Base-by-base conservation (phyloP, 2,113 vertebrate genomes). In the Brachypodius melanocephalos region DNA sequence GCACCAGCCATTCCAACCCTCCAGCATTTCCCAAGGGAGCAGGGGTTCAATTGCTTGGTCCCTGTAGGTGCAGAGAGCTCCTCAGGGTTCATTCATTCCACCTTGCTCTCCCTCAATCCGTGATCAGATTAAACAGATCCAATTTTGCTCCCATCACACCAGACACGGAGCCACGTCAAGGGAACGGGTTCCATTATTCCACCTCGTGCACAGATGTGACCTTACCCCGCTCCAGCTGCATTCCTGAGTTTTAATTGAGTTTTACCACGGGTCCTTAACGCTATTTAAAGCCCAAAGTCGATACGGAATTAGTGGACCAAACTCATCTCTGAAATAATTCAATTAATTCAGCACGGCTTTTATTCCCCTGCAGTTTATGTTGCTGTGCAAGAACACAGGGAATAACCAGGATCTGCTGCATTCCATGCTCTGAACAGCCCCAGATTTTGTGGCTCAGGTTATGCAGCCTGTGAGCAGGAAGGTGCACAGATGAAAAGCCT, bases 281-380 rank as follows among this genome's bases (percentile, higher is more conserved):
- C 76, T 94, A 96, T 94, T 90, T 86, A 96, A 97, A 94, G 85
- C 65, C 85, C 76, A 29, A 40, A 76, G 82, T 93, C 76, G 4
- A 96, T 93, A 90, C 0, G 46, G 90, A 93, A 93, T 94, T 90
- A 94, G 85, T 48, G 54, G 68, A 74, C 67, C 90, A 71, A 94
- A 72, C 75, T 88, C 91, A 94, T 84, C 72, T 84, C 63, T 59
- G 85, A 79, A 82, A 78, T 94, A 93, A 96, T 85, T 94, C 85
- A 95, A 96, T 96, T 95, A 94, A 80, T 93, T 63, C 90, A 61
- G 85, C 90, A 25, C 0, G 0, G 82, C 72, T 40, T 86, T 83
- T 71, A 51, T 21, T 85, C 45, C 88, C 72, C 72, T 67, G 79
- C 63, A 91, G 89, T 34, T 91, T 7, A 16, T 6, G 5, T 0